phyloP scores from a whole-genome alignment of 92 coral and sea anemone genomes.

The Anthopleura xanthogrammica region DNA sequence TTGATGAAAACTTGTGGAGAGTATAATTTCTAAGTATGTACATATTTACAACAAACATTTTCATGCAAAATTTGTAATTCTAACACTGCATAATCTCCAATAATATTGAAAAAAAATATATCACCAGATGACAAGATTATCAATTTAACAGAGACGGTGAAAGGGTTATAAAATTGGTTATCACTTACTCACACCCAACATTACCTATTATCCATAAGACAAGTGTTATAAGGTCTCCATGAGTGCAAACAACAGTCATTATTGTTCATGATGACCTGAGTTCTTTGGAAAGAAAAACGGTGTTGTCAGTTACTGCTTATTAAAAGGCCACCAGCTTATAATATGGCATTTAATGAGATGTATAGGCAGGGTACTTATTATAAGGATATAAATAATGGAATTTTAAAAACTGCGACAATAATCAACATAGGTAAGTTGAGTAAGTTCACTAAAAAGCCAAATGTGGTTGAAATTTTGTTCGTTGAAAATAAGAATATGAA shows the following conservation, averaged over 20 bases:
- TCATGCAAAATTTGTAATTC: not conserved
- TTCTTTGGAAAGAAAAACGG: conserved; percentile 79
- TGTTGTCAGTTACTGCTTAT: conserved; percentile 48
- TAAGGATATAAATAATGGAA: no score
- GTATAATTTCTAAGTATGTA: not conserved
- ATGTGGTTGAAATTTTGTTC: no score
- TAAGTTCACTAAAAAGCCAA: no score
- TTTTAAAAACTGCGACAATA: no score
- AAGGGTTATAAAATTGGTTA: not conserved
- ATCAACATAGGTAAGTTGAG: no score
- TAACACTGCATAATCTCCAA: not conserved
- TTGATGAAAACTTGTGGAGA: not conserved
- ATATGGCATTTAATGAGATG: conserved; percentile 16
- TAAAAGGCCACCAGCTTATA: conserved; percentile 52
- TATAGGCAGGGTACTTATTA: not conserved
- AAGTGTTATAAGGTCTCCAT: conserved; percentile 21
- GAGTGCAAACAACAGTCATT: conserved; percentile 35
- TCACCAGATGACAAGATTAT: not conserved
- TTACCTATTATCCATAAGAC: conserved; percentile 33
- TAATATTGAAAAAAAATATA: not conserved
- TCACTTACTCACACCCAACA: conserved; percentile 23
- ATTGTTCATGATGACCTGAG: conserved; percentile 50
- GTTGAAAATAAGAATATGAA: not conserved
- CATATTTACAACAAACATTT: not conserved
- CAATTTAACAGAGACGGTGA: not conserved